Conservation (phyloP, 2,113 vertebrate genomes). For the Ptilonorhynchus violaceus region DNA sequence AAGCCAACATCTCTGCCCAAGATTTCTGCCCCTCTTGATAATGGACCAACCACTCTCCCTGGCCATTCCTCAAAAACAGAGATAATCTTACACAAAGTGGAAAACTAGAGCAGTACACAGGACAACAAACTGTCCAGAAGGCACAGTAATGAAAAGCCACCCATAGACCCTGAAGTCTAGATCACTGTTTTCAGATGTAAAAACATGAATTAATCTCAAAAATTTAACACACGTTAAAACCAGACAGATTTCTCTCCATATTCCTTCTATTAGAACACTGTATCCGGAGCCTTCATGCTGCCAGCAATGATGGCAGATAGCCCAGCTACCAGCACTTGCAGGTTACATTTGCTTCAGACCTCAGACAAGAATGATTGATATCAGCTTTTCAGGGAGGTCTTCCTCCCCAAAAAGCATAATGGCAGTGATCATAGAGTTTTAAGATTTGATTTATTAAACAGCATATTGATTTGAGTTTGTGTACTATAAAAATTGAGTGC, state of each 20-base stretch:
- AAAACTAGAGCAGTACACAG: background rate
- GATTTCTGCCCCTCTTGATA: background rate
- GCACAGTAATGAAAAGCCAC: background rate
- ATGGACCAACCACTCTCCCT: background rate
- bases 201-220: background rate
- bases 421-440: background rate
- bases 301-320: constrained; percentile 57
- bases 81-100: background rate
- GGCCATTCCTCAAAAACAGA: background rate
- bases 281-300: background rate
- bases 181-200: background rate
- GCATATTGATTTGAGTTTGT: background rate
- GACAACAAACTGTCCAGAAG: background rate
- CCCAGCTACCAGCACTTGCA: constrained; percentile 57
- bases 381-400: constrained; percentile 4
- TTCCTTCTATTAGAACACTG: constrained; percentile 10
- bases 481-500: background rate
- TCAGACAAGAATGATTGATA: constrained; percentile 42
- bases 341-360: constrained; percentile 54
- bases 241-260: constrained; percentile 34
- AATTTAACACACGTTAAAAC: background rate
- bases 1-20: background rate
- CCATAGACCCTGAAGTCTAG: background rate
- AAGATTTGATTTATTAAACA: background rate
- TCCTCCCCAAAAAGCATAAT: constrained; percentile 14